Base-by-base conservation (phyloP, 2,888 invertebrate genomes). In the Pachydiplax longipennis region DNA sequence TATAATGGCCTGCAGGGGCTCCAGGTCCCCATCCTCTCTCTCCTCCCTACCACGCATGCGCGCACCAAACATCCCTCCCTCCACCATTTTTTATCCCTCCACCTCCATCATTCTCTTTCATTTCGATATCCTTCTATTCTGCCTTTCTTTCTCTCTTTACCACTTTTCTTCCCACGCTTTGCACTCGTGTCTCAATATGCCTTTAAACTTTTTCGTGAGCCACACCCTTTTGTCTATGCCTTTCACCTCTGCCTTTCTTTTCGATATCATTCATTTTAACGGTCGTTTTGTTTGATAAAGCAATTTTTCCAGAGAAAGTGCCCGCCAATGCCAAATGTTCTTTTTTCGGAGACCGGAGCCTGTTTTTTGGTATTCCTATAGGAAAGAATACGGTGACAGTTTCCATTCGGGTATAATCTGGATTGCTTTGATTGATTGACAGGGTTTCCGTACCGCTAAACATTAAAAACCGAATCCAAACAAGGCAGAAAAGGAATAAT, bases 1-100 rank as follows among this genome's bases (percentile, higher is more conserved):
- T 87, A 87, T 87, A 87, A 87, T 87, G 65, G 87, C 87, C 87
- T 87, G 87, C 87, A 87, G 87, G 87, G 87, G 87, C 87, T 87
- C 87, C 83, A 53, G 83, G 53, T 13, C 58, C 58, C 31, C 53
- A 6, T 53, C n/a, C 13, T 35, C 35, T 35, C 58, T 31, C 6
- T n/a, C 10, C 25, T 48, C 25, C 22, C 48, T 82, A 48, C 13
- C 44, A 15, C 31, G 53, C 53, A 25, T 83, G 25, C n/a, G 15
- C 82, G 31, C 53, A 18, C 44, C 44, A 44, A 44, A 44, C 53
- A 25, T 61, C 58, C 35, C 48, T 31, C 61, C 18, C 61, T 61
- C 37, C 58, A 35, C 61, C 22, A 2, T 37, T 37, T 22, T 22
- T 35, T 31, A 18, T 31, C 53, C 6, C 83, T 18, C 31, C 22